Base-by-base conservation (phyloP, 1,140 invertebrate genomes). In the Hyposmocoma kahamanoa region DNA sequence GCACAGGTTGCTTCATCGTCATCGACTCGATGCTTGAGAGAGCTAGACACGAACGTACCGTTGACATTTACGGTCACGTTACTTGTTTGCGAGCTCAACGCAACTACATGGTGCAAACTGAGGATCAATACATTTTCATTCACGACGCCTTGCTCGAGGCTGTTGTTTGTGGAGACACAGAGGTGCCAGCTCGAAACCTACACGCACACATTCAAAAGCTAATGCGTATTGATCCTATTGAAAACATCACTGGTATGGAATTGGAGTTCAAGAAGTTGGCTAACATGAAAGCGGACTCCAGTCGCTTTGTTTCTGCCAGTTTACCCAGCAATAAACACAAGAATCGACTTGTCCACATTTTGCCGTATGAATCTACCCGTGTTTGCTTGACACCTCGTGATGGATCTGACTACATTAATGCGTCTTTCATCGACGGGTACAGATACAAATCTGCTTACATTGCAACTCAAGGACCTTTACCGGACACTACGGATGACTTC, bases 121-220 rank as follows among this genome's bases (percentile, higher is more conserved):
- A 99, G 82, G 98, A 99, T 80, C 98, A 99, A 82, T 99, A 99
- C 80, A 97, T 99, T 47, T 99, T 99, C 86, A 99, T 99, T 57
- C 97, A 99, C 77, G 98, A 99, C 76, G 93, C 97, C 5, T 89
- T 98, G 1, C 87, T 99, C 6, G 98, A 99, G 83, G 97, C 97
- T 1, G 96, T 98, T 0, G 93, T 97, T 38, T 97, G 96, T 71
- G 98, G 97, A 3, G 92, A 93, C 58, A 99, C 98, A 0, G 98
- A 99, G 86, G 89, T 96, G 8, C 94, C 96, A 0, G 96, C 95
- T 4, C 90, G 94, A 26, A 97, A 96, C 76, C 87, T 99, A 24
- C 96, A 98, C 66, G 90, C 93, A 6, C 97, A 99, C 80, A 94
- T 99, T 52, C 96, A 99, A 70, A 96, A 96, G 66, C 87, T 99